Evolutionary conservation across 2,797 vertebrate species (phyloP), one percentile per base, ranked within the genome.

Genomic region (Pachyuromys duprasi): DNA sequence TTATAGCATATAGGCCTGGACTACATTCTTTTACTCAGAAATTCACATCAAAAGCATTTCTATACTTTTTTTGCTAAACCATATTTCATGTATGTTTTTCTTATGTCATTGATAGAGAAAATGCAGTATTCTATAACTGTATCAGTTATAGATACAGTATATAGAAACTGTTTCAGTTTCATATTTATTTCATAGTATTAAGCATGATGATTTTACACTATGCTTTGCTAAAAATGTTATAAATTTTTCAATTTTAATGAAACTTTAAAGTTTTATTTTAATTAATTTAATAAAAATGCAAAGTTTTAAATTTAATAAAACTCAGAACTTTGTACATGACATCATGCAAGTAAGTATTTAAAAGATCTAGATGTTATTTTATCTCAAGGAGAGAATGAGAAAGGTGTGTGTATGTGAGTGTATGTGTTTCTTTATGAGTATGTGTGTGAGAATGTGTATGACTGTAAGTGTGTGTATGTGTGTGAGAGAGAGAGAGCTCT

Each of bases 101-200:
- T 78, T 62, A 60, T 31, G 36, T 45, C 39, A 72, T 28, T 45
- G 39, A 63, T 28, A 33, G 31, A 11, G 20, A 65, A 49, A 53
- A 31, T 70, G 8, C 49, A 86, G 3, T 36, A 24, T 55, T 91
- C 20, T 9, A 3, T 76, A 84, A 69, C 79, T 72, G 81, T 28
- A 65, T 79, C 63, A n/a, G n/a, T n/a, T n/a, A n/a, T n/a, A n/a
- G n/a, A n/a, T n/a, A n/a, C n/a, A n/a, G n/a, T n/a, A n/a, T n/a
- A n/a, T n/a, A n/a, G n/a, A n/a, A n/a, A n/a, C n/a, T n/a, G 81
- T 28, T 65, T 60, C 13, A 24, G 75, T 88, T 92, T 92, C 28
- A 76, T 80, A 2, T 76, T 75, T 62, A 57, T 82, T 78, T 80
- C 33, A 3, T 15, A 69, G 62, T 53, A 20, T 60, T 80, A 92